Base-by-base conservation (phyloP, 2,797 vertebrate genomes). In the Chelidonichthys spinosus region DNA sequence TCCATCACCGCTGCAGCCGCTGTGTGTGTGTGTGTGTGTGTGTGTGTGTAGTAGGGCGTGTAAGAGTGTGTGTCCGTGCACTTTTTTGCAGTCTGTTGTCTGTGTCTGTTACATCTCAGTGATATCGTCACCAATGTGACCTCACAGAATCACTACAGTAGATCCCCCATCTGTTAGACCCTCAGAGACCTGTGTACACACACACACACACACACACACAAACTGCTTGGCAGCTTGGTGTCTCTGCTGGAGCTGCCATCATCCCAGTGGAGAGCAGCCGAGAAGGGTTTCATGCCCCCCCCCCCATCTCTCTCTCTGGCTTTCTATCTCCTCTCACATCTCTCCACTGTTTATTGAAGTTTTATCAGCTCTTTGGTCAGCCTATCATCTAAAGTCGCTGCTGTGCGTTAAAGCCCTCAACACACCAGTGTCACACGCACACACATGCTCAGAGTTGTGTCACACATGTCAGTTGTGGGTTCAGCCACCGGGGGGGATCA, bases 161-260 rank as follows among this genome's bases (percentile, higher is more conserved):
- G 85, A 90, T 89, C 89, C 82, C 86, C 92, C 90, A 92, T 92
- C 92, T 93, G 92, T 88, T 88, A 82, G 70, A 78, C 74, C 85
- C 88, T 88, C 66, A 80, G 88, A 93, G 85, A 86, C 89, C 80
- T 82, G 63, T 79, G 62, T 76, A 39, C 50, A 61, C 61, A 66
- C 74, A 72, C 63, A 46, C 63, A 32, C 69, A 79, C 52, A 63
- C 64, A 17, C 72, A 63, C 63, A 73, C 75, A 72, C 75, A 67
- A 36, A 74, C 74, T 75, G 81, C 53, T 66, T 84, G 90, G 90
- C 91, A 90, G 91, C 86, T 91, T 80, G 87, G 80, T 32, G 73
- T 87, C 87, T 89, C 88, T 88, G 85, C 87, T 83, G 88, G 92
- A 91, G 86, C 87, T 91, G 82, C 88, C 87, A 90, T 90, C 85